phyloP scores from a whole-genome alignment of 2,113 vertebrate species.

The Ariopsis seemanni region DNA sequence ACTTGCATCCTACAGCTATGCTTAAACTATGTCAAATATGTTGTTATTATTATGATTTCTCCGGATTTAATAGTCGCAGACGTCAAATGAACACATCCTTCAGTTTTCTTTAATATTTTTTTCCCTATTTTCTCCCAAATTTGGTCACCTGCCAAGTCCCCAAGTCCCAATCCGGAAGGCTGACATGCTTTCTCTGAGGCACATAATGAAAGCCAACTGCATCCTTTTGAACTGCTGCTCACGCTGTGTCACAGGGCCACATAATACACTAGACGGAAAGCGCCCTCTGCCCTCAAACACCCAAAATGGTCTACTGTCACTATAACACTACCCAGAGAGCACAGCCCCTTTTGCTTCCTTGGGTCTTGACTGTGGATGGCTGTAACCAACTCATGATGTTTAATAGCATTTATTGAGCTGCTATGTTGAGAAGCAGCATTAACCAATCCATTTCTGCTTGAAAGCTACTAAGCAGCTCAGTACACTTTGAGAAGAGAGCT shows the following conservation, averaged over 20 bases:
- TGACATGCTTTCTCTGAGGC: not conserved
- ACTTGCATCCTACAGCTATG: not conserved
- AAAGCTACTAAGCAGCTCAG: not conserved
- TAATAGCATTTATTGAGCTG: not conserved
- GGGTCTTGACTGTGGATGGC: not conserved
- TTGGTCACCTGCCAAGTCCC: not conserved
- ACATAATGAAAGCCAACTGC: not conserved
- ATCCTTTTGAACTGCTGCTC: too few relatives aligned
- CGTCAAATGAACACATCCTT: not conserved
- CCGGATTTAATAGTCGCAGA: not conserved
- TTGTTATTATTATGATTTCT: not conserved
- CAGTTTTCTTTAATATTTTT: not conserved
- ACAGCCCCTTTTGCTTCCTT: not conserved
- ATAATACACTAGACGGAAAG: not conserved
- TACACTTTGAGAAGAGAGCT: not conserved
- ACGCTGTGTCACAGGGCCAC: not conserved
- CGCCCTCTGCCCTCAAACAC: not conserved
- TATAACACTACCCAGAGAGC: not conserved
- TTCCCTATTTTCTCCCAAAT: not conserved
- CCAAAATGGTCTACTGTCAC: not conserved
- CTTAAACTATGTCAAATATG: not conserved
- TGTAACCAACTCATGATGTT: not conserved
- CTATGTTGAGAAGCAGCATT: not conserved
- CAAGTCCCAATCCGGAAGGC: not conserved
- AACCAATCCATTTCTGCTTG: not conserved